Percentiles rank a stretch among this genome's conserved stretches.
These are phyloP conservation scores for Gorsachius goisagi DNA, from an alignment of 2,113 vertebrate genomes.

Conservation along the genomic window DNA sequence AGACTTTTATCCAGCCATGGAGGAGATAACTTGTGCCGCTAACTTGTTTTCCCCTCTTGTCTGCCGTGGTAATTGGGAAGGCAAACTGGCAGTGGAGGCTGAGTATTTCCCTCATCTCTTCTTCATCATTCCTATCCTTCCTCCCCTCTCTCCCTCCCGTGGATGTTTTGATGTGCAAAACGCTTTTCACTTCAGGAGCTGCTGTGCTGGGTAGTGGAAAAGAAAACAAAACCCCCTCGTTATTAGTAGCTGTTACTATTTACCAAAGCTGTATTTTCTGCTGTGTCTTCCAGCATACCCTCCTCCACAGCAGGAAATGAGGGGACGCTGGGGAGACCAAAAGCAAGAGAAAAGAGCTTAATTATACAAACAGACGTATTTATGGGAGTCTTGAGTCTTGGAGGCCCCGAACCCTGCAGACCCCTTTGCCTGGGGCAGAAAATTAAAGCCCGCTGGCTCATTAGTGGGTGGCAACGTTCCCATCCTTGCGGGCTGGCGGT, in stretches of 20 bases:
- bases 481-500: not conserved
- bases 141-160: not conserved
- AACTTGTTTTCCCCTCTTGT: not conserved
- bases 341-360: not conserved
- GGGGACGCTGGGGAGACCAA: not conserved
- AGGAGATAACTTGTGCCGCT: not conserved
- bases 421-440: not conserved
- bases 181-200: conserved; percentile 16
- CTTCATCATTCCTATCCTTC: not conserved
- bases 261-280: conserved; percentile 3
- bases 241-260: conserved; percentile 3
- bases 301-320: conserved; percentile 49
- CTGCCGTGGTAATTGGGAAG: not conserved
- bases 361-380: not conserved
- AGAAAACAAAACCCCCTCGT: not conserved
- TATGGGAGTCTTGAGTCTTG: not conserved
- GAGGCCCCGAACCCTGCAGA: not conserved
- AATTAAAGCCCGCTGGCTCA: not conserved
- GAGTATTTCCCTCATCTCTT: not conserved
- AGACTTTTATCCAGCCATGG: not conserved
- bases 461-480: not conserved
- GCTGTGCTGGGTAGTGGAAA: not conserved
- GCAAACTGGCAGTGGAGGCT: not conserved
- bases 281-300: not conserved
- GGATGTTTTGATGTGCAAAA: not conserved